phyloP scores from a whole-genome alignment of 1,140 invertebrate species.

The Camponotus pennsylvanicus region DNA sequence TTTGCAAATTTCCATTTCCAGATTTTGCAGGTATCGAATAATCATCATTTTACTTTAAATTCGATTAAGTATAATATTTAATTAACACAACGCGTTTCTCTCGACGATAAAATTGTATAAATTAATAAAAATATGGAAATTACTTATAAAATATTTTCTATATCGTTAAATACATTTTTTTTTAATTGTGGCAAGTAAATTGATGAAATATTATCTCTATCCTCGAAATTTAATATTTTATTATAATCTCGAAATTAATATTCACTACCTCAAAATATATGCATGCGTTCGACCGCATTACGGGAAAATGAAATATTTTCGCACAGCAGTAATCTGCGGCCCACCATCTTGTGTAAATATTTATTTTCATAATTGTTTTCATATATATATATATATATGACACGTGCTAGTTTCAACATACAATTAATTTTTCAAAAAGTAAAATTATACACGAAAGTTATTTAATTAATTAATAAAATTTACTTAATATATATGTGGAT shows the following conservation, averaged over 20 bases:
- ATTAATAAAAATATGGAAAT: neutral
- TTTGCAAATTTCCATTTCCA: neutral
- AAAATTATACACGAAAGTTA: neutral
- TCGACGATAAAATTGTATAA: neutral
- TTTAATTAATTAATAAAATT: neutral
- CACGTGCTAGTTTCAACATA: neutral
- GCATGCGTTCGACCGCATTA: conserved; percentile 18
- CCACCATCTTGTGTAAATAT: conserved; percentile 7
- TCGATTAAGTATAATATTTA: neutral
- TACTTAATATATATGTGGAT: neutral
- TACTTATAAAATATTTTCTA: neutral
- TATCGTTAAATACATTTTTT: neutral
- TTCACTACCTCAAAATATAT: conserved; percentile 27
- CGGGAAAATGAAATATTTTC: conserved; percentile 36
- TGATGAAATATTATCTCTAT: conserved; percentile 7
- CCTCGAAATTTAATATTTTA: conserved; percentile 12
- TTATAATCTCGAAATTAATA: conserved; percentile 26
- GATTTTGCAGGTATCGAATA: neutral
- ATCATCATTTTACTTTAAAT: neutral
- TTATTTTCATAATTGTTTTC: conserved; percentile 26
- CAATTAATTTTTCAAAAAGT: conserved; percentile 5
- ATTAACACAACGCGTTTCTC: neutral
- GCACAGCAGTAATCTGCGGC: conserved; percentile 7
- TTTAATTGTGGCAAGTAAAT: neutral
- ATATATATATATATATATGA: neutral